Conservation (phyloP, 2,888 invertebrate species). For the Sussaba pulchella region DNA sequence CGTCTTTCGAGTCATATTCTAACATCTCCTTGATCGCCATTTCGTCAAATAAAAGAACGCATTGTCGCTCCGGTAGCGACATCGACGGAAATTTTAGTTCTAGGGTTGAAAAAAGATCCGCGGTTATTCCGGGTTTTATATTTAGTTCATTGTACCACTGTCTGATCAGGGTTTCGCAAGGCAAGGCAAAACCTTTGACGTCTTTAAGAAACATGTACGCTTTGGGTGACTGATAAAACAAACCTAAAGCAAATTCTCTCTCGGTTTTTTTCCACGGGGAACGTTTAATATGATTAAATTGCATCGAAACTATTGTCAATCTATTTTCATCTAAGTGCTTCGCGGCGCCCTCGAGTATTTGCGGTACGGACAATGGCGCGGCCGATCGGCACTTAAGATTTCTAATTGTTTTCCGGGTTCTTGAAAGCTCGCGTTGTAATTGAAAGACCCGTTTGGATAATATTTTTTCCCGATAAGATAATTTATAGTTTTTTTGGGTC, state of each 20-base stretch:
- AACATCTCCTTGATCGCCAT: constrained; percentile 70
- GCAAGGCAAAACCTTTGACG: constrained; percentile 69
- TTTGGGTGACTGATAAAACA: constrained; percentile 75
- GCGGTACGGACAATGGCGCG: too few species aligned
- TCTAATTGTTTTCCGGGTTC: too few species aligned
- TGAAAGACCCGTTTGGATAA: too few species aligned
- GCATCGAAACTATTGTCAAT: constrained; percentile 63
- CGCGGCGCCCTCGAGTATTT: too few species aligned
- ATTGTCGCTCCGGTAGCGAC: constrained; percentile 66
- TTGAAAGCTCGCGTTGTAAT: too few species aligned
- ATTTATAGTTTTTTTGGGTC: too few species aligned
- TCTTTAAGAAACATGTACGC: constrained; percentile 70
- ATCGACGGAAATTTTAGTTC: constrained; percentile 69
- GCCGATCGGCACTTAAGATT: too few species aligned
- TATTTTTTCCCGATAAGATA: too few species aligned
- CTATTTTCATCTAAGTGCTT: constrained; percentile 6
- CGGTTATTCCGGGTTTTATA: constrained; percentile 69
- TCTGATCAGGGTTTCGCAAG: constrained; percentile 69
- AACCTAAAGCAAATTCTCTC: constrained; percentile 71
- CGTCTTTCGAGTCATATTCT: constrained; percentile 66
- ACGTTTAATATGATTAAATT: constrained; percentile 64
- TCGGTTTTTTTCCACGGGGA: constrained; percentile 70
- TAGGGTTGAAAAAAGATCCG: constrained; percentile 65
- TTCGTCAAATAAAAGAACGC: constrained; percentile 72
- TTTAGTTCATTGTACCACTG: constrained; percentile 71